Percentiles rank a stretch among this genome's conserved stretches.
Evolutionary conservation across 2,888 invertebrate species (phyloP).

Genomic region (Drosophila cognata): DNA sequence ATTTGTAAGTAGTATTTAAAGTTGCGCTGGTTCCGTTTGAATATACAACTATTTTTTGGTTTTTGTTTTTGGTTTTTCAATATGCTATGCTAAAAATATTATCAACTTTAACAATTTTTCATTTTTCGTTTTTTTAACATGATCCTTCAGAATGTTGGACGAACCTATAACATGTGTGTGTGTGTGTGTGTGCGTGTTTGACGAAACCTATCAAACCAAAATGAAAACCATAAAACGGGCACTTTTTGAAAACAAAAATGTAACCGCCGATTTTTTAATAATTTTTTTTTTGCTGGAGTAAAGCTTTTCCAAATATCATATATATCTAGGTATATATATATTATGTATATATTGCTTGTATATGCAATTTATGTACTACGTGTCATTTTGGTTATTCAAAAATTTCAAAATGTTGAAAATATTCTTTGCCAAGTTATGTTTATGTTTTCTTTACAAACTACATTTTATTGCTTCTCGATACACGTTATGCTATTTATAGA

Average conservation of each 20-base stretch:
- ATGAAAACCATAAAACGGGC: slow-evolving; percentile 62
- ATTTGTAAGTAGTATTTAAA: slow-evolving; percentile 66
- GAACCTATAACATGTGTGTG: slow-evolving; percentile 66
- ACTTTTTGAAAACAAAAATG: slow-evolving; percentile 63
- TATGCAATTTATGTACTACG: slow-evolving; percentile 54
- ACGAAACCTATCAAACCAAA: slow-evolving; percentile 54
- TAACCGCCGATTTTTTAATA: slow-evolving; percentile 39
- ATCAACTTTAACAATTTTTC: slow-evolving; percentile 76
- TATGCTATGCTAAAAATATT: slow-evolving; percentile 71
- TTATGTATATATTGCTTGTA: slow-evolving; percentile 41
- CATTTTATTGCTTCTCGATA: slow-evolving; percentile 85
- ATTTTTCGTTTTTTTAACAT: slow-evolving; percentile 48
- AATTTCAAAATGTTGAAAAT: slow-evolving; percentile 63
- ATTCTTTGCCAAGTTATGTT: slow-evolving; percentile 46
- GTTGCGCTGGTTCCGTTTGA: slow-evolving; percentile 56
- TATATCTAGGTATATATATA: slow-evolving; percentile 31
- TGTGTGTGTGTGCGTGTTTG: slow-evolving; percentile 60
- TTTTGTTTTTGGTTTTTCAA: slow-evolving; percentile 13
- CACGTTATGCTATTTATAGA: slow-evolving; percentile 81
- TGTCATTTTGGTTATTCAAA: slow-evolving; percentile 38
- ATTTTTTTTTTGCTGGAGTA: slow-evolving; percentile 48
- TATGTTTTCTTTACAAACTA: slow-evolving; percentile 69
- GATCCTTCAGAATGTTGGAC: slow-evolving; percentile 49
- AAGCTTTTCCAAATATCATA: slow-evolving; percentile 67
- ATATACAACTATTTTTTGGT: slow-evolving; percentile 44